A percentile compares a stretch with the other conserved stretches of the same genome.
These are phyloP conservation scores for Watsonalla binaria DNA, from an alignment of 2,888 invertebrate species.

Conservation along the genomic window DNA sequence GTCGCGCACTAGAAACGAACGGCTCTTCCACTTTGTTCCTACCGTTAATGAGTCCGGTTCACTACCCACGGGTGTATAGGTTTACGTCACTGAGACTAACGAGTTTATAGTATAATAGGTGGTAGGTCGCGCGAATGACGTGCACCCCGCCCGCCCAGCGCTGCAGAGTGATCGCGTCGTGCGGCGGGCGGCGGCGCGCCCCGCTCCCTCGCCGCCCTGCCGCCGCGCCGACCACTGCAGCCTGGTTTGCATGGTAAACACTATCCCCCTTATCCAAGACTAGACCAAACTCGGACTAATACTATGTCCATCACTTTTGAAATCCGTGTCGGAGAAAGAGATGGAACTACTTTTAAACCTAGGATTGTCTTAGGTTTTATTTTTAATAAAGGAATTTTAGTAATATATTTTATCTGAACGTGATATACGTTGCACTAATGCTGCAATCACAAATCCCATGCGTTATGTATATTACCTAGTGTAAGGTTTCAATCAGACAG, in stretches of 20 bases:
- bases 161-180: slow-evolving; percentile 71
- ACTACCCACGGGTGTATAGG: slow-evolving; percentile 40
- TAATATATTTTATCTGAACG: too few relatives aligned
- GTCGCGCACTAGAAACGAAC: slow-evolving; percentile 35
- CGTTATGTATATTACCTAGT: too few relatives aligned
- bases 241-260: slow-evolving; percentile 46
- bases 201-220: slow-evolving; percentile 29
- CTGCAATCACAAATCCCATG: too few relatives aligned
- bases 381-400: too few relatives aligned
- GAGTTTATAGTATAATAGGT: slow-evolving; percentile 56
- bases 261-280: slow-evolving; percentile 2
- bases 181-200: slow-evolving; percentile 49
- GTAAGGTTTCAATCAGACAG: too few relatives aligned
- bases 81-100: slow-evolving; percentile 66
- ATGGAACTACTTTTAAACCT: too few relatives aligned
- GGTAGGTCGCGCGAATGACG: slow-evolving; percentile 40
- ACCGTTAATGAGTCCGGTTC: slow-evolving; percentile 19
- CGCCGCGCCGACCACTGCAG: slow-evolving; percentile 42
- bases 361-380: too few relatives aligned
- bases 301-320: too few relatives aligned
- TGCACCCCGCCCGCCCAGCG: slow-evolving; percentile 58
- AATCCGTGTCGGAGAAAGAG: too few relatives aligned
- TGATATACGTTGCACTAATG: too few relatives aligned
- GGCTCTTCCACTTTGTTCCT: slow-evolving; percentile 29
- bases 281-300: too few relatives aligned